These are phyloP conservation scores for Diorhabda elongata DNA, from an alignment of 1,140 invertebrate species.

Conservation along the genomic window DNA sequence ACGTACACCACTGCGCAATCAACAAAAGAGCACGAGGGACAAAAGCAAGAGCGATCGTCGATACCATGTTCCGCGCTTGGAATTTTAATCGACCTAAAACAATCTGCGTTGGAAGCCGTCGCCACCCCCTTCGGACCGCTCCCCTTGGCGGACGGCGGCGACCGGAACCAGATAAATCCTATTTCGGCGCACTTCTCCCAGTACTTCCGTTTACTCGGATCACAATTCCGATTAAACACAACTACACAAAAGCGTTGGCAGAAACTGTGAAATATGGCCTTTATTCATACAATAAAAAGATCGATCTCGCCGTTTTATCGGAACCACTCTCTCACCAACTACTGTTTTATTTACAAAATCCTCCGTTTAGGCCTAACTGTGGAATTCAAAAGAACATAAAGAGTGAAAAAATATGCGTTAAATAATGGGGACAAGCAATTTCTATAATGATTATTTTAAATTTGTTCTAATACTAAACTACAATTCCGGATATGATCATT, in stretches of 20 bases:
- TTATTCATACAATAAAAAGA: slow-evolving; percentile 20
- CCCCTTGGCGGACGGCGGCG: not conserved
- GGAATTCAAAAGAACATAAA: not conserved
- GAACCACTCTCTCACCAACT: slow-evolving; percentile 11
- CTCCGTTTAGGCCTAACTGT: not conserved
- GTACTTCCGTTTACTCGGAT: slow-evolving; percentile 38
- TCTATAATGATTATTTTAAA: too few species aligned
- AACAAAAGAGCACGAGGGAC: slow-evolving; percentile 26
- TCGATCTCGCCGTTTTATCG: slow-evolving; percentile 9
- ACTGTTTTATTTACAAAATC: slow-evolving; percentile 6
- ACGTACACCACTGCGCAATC: slow-evolving; percentile 9
- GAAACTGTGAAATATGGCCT: slow-evolving; percentile 19
- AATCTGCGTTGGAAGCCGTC: slow-evolving; percentile 37
- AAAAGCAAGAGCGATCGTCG: slow-evolving; percentile 22
- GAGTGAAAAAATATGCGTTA: too few species aligned
- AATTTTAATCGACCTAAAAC: slow-evolving; percentile 43
- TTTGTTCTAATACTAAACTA: too few species aligned
- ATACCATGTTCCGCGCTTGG: slow-evolving; percentile 31
- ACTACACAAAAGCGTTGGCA: slow-evolving; percentile 34
- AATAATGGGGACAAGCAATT: too few species aligned
- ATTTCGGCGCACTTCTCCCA: slow-evolving; percentile 36
- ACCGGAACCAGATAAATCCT: slow-evolving; percentile 41
- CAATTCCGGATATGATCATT: too few species aligned
- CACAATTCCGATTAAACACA: slow-evolving; percentile 33
- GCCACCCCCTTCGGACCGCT: not conserved